Evolutionary conservation across 2,113 vertebrate genomes (phyloP).

Genomic region (Podarcis cretensis): DNA sequence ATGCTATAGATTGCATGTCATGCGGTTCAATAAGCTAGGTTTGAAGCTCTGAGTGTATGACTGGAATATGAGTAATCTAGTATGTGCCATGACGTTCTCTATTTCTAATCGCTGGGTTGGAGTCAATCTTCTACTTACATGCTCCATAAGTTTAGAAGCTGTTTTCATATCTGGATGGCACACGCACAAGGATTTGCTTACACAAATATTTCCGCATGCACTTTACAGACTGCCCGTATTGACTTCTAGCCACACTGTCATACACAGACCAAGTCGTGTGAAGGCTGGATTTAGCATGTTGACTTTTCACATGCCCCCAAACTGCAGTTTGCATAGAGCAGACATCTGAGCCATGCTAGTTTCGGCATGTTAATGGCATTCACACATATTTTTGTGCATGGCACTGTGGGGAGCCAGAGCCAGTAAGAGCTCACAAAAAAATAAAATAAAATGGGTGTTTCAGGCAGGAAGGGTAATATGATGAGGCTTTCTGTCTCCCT

Average conservation of each 20-base stretch:
- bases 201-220: neutral
- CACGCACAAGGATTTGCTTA: neutral
- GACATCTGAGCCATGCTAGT: neutral
- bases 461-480: too few relatives aligned
- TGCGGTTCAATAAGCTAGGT: neutral
- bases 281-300: neutral
- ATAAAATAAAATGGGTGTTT: too few relatives aligned
- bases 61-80: neutral
- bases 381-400: neutral
- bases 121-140: neutral
- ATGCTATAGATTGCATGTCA: neutral
- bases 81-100: neutral
- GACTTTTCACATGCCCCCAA: neutral
- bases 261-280: neutral
- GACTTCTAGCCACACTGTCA: neutral
- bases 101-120: neutral
- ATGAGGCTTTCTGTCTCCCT: too few relatives aligned
- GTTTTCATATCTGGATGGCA: neutral
- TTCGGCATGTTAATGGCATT: too few relatives aligned
- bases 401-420: neutral
- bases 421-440: too few relatives aligned
- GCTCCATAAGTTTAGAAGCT: neutral
- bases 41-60: neutral
- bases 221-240: neutral
- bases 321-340: neutral